Evolutionary conservation across 2,888 invertebrate species (phyloP), one percentile per base, ranked within the genome.

Genomic region (Spodoptera littoralis): DNA sequence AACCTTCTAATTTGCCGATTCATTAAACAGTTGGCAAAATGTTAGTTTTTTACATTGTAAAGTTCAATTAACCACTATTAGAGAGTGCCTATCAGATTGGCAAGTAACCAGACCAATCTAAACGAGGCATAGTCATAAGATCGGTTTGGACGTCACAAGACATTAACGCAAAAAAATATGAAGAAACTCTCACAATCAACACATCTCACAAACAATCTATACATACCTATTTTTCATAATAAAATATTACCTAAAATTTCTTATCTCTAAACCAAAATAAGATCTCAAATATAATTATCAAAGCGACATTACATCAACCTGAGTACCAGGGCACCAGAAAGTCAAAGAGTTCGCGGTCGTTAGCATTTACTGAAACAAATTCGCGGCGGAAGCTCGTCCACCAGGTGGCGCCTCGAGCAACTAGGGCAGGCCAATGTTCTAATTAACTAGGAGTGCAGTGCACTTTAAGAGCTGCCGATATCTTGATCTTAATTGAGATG

Each of bases 321-420:
- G 57, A 44, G 50, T 51, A 71, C 55, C 56, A 65, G 59, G 65
- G 56, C 22, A 41, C 49, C 22, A 57, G 54, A 45, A 52, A 71
- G 55, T 71, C 56, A 71, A 56, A 66, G 56, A 60, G 72, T 55
- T 52, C 57, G 41, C 60, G 77, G 80, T 79, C 73, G 54, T 69
- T 63, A 69, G 52, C 70, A 73, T 77, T 77, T 70, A 62, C 53
- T 51, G n/a, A 49, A 61, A 64, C 62, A 64, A 59, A 65, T 60
- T 65, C 51, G 62, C 68, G 62, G 3, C 77, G 66, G 68, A 79
- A 68, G 68, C 54, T 11, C 36, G 4, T 51, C 47, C 51, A 45
- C 57, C 80, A 77, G 76, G 77, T 77, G 80, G 73, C 65, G 77
- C 61, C 57, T 60, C 65, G 51, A 47, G 66, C 60, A 48, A 65